Percentiles rank a stretch among this genome's conserved stretches.
phyloP scores from a whole-genome alignment of 2,797 vertebrate genomes.

The Enteromius viviparus region DNA sequence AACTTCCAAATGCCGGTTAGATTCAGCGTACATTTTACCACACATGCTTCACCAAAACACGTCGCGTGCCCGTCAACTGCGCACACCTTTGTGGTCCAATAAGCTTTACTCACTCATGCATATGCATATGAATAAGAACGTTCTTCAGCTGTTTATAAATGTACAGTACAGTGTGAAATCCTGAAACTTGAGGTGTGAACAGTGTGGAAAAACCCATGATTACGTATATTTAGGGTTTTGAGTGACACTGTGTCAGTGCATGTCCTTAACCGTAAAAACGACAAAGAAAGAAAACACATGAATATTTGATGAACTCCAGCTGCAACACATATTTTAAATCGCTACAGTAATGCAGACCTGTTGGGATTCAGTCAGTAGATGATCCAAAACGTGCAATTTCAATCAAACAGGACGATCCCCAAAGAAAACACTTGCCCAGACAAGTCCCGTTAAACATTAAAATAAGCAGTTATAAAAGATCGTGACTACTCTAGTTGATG shows the following conservation, averaged over 20 bases:
- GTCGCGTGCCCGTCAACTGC: neutral
- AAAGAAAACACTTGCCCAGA: neutral
- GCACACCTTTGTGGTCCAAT: neutral
- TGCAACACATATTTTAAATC: conserved; percentile 8
- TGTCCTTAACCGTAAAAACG: neutral
- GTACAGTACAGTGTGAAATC: neutral
- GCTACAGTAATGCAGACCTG: neutral
- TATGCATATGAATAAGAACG: neutral
- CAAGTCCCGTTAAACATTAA: neutral
- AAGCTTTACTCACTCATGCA: neutral
- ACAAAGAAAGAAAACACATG: neutral
- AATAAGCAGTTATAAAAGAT: conserved; percentile 1
- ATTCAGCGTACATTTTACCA: neutral
- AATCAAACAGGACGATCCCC: neutral
- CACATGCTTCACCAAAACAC: neutral
- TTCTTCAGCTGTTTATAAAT: neutral
- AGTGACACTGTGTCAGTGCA: neutral
- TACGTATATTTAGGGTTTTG: neutral
- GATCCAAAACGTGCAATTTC: neutral
- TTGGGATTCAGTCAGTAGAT: neutral
- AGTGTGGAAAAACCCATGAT: neutral
- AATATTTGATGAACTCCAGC: neutral
- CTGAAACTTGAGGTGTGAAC: neutral
- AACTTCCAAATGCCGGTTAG: neutral
- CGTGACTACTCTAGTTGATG: neutral